Percentiles rank a stretch among this genome's conserved stretches.
Evolutionary conservation across 2,888 invertebrate species (phyloP).

Genomic region (Folsomia candida): DNA sequence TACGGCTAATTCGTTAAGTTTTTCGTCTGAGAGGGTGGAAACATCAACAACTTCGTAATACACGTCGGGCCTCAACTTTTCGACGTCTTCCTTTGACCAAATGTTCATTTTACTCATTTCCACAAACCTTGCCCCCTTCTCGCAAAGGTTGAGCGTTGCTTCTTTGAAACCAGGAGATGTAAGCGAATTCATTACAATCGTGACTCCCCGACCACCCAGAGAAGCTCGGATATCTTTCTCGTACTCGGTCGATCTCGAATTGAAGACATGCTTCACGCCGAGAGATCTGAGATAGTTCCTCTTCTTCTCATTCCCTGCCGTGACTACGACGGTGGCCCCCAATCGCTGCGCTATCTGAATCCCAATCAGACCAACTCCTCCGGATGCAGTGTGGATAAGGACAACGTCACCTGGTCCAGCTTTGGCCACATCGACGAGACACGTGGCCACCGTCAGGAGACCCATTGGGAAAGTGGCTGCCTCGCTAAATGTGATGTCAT

Average conservation of each 20-base stretch:
- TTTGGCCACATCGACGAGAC: slow-evolving; percentile 16
- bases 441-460: slow-evolving; percentile 18
- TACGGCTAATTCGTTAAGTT: not conserved
- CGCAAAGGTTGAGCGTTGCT: slow-evolving; percentile 4
- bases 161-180: slow-evolving; percentile 11
- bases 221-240: not conserved
- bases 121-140: slow-evolving; percentile 4
- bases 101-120: slow-evolving; percentile 19
- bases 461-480: slow-evolving; percentile 18
- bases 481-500: slow-evolving; percentile 9
- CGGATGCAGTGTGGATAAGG: too few relatives aligned
- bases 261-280: not conserved
- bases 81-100: slow-evolving; percentile 8
- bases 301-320: slow-evolving; percentile 27
- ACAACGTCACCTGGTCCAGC: slow-evolving; percentile 8
- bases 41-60: slow-evolving; percentile 4
- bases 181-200: slow-evolving; percentile 10
- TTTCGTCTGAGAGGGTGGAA: not conserved
- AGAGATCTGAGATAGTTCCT: slow-evolving; percentile 9
- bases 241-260: slow-evolving; percentile 2
- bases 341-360: slow-evolving; percentile 19
- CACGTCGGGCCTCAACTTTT: slow-evolving; percentile 2
- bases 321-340: slow-evolving; percentile 20
- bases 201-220: not conserved
- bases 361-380: slow-evolving; percentile 21